Base-by-base conservation (phyloP, 2,113 vertebrate genomes). In the Chascanopsetta lugubris region DNA sequence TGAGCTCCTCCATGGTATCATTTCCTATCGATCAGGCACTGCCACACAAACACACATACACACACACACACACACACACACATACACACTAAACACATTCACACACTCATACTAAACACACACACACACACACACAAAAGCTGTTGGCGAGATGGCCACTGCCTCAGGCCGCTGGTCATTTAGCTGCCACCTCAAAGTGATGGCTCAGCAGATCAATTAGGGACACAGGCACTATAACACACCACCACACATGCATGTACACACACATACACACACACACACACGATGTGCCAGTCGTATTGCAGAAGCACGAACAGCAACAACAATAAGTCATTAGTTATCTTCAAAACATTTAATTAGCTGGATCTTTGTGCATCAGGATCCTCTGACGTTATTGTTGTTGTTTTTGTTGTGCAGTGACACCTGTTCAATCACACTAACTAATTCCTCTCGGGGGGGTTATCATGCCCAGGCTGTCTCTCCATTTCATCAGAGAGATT, bases 111-210 rank as follows among this genome's bases (percentile, higher is more conserved):
- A 78, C n/a, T n/a, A n/a, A n/a, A 45, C 21, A 55, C 36, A 27
- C 34, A 50, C 56, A 61, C 48, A 46, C 42, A 34, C 13, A 61
- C 54, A 71, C 72, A 84, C 80, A 76, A 69, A 79, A 59, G 70
- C 69, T 59, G 70, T 54, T 75, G 84, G 80, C 34, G 42, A 73
- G 84, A 85, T 80, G 86, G 86, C 80, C 58, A 8, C 25, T 25
- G 82, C 85, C 86, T 59, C 1, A 8, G 85, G 89, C 83, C 54
- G 75, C 84, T 30, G 85, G 89, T 89, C 84, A 87, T 90, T 90
- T 89, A 88, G 87, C 85, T 85, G 89, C 87, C 87, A 89, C 83
- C 76, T 88, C 81, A 90, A 86, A 89, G 86, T 88, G 89, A 90
- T 89, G 81, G 84, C 62, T 61, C 75, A 54, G 26, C 72, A 49